Conservation (phyloP, 1,140 invertebrate species). For the Paracyclopina nana region DNA sequence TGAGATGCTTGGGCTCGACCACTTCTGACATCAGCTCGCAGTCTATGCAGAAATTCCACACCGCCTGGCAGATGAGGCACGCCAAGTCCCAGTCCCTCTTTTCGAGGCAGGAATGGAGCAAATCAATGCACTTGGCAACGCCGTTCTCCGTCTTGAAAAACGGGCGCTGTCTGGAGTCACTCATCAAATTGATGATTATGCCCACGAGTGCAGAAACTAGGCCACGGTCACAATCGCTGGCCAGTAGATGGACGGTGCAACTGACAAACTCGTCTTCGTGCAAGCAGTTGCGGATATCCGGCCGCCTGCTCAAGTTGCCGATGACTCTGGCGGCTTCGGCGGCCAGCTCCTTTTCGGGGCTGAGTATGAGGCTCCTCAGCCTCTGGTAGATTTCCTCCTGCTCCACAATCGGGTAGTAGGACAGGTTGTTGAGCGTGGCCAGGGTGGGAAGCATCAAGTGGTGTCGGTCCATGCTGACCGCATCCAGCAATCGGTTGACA, state of each 20-base stretch:
- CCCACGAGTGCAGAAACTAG: background rate
- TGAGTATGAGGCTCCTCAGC: slow-evolving; percentile 20
- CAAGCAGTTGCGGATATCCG: slow-evolving; percentile 35
- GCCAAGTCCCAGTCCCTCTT: background rate
- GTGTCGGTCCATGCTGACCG: slow-evolving; percentile 35
- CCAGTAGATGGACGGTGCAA: slow-evolving; percentile 6
- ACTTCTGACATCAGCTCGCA: no score
- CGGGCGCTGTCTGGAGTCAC: background rate
- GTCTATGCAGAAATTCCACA: background rate
- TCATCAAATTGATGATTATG: background rate
- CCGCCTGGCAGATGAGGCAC: background rate
- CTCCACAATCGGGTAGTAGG: slow-evolving; percentile 33
- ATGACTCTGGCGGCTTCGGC: slow-evolving; percentile 41
- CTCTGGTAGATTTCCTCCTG: slow-evolving; percentile 25
- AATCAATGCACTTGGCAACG: background rate
- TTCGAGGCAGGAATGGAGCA: background rate
- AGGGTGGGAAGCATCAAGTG: slow-evolving; percentile 40
- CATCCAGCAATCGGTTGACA: slow-evolving; percentile 24
- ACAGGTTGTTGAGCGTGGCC: slow-evolving; percentile 43
- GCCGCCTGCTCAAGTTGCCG: slow-evolving; percentile 41
- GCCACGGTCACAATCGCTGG: background rate
- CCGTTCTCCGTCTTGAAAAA: background rate
- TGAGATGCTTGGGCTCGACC: no score
- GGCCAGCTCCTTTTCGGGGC: slow-evolving; percentile 35
- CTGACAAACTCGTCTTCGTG: slow-evolving; percentile 28